Percentiles rank a stretch among this genome's conserved stretches.
phyloP scores from a whole-genome alignment of 2,888 invertebrate species.

The Cheilosia grossa region DNA sequence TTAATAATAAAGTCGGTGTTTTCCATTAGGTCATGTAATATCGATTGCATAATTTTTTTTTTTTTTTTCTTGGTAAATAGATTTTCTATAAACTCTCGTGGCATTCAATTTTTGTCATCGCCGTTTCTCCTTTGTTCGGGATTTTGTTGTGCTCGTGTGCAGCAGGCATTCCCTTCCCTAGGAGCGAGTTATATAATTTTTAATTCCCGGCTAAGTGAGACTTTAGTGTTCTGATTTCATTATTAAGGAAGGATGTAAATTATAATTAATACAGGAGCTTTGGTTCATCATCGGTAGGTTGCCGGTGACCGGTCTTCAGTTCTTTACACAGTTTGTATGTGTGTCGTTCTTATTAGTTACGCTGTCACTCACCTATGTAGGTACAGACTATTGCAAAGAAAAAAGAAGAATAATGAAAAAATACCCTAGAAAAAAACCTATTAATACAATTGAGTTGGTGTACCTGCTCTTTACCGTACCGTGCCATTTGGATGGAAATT shows the following conservation, averaged over 20 bases:
- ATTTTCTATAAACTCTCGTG: slow-evolving; percentile 22
- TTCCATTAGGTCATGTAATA: slow-evolving; percentile 46
- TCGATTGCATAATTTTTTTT: slow-evolving; percentile 61
- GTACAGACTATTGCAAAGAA: background rate
- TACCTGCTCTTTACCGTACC: background rate
- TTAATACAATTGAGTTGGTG: background rate
- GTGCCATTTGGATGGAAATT: slow-evolving; percentile 34
- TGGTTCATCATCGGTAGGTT: background rate
- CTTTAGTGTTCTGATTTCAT: background rate
- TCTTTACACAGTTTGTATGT: background rate
- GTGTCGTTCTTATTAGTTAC: too few species aligned
- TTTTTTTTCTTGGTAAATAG: background rate
- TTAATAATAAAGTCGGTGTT: background rate
- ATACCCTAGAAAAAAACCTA: too few species aligned
- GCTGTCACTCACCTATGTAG: background rate
- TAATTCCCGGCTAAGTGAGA: background rate
- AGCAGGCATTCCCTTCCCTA: background rate
- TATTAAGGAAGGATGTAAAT: background rate
- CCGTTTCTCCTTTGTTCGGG: background rate
- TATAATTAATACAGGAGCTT: background rate
- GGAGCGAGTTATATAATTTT: slow-evolving; percentile 48
- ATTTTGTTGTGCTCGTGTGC: slow-evolving; percentile 5
- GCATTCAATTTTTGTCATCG: slow-evolving; percentile 31
- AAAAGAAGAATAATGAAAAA: background rate
- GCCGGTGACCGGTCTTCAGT: slow-evolving; percentile 8